Evolutionary conservation across 1,140 invertebrate species (phyloP).

Genomic region (Euura lappo): DNA sequence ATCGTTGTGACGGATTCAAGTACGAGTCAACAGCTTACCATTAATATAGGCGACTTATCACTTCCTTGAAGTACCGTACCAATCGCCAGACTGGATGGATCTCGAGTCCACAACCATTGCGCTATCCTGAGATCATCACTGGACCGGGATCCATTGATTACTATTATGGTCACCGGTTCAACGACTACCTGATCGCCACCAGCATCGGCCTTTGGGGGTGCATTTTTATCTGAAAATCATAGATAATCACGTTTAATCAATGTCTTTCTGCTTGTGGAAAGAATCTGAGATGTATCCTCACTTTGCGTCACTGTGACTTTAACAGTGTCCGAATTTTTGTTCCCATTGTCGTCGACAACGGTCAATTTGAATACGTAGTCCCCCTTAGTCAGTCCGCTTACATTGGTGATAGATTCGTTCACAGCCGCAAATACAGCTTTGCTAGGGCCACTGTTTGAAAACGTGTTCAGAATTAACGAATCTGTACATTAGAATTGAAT

Average conservation of each 20-base stretch:
- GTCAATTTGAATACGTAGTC: slow-evolving; percentile 84
- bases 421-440: slow-evolving; percentile 52
- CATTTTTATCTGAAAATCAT: slow-evolving; percentile 78
- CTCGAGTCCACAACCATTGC: slow-evolving; percentile 84
- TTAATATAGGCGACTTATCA: slow-evolving; percentile 76
- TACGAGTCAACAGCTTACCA: slow-evolving; percentile 61
- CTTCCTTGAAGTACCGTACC: slow-evolving; percentile 79
- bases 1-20: neutral
- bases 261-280: neutral
- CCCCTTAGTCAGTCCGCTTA: slow-evolving; percentile 82
- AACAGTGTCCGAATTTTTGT: slow-evolving; percentile 74
- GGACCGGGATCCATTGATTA: slow-evolving; percentile 85
- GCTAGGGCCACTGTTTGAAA: slow-evolving; percentile 64
- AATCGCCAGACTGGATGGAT: slow-evolving; percentile 81
- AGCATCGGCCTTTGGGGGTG: slow-evolving; percentile 84
- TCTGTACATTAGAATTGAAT: no score
- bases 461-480: slow-evolving; percentile 16
- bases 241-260: slow-evolving; percentile 7
- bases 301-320: slow-evolving; percentile 88
- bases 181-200: slow-evolving; percentile 82
- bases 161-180: slow-evolving; percentile 76
- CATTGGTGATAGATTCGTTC: slow-evolving; percentile 73
- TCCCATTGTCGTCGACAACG: slow-evolving; percentile 84
- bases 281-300: slow-evolving; percentile 60
- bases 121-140: slow-evolving; percentile 88